Percentiles rank a stretch among this genome's conserved stretches.
Conservation (phyloP, 2,113 vertebrate genomes). For the Onychostoma macrolepis region DNA sequence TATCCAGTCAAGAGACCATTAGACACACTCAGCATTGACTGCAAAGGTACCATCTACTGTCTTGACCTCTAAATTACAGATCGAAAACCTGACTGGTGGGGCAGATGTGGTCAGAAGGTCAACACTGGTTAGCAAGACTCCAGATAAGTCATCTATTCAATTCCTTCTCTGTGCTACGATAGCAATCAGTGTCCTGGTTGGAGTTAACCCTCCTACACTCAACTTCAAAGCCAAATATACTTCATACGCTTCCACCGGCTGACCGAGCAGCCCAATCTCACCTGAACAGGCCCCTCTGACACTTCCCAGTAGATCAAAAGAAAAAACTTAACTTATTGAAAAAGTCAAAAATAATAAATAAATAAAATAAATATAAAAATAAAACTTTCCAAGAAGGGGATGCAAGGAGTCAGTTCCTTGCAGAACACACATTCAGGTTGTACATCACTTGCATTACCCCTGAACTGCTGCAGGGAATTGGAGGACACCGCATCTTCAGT, state of each 20-base stretch:
- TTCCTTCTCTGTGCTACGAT: not conserved
- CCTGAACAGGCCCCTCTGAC: not conserved
- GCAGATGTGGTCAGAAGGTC: constrained; percentile 23
- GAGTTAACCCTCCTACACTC: not conserved
- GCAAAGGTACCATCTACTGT: not conserved
- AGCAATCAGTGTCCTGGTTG: constrained; percentile 19
- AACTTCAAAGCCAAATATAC: constrained; percentile 16
- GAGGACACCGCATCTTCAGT: not conserved
- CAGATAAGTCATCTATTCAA: constrained; percentile 11
- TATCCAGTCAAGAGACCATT: constrained; percentile 1
- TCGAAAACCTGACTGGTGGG: not conserved
- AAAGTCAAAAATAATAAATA: not conserved
- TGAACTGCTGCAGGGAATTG: not conserved
- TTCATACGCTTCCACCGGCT: not conserved
- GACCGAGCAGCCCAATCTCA: constrained; percentile 16
- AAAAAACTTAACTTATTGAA: not conserved
- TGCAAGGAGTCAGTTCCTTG: not conserved
- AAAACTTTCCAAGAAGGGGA: not conserved
- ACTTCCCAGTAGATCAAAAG: constrained; percentile 1
- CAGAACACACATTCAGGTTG: not conserved
- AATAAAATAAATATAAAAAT: not conserved
- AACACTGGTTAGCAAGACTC: constrained; percentile 2
- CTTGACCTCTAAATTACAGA: constrained; percentile 9
- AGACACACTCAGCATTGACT: not conserved
- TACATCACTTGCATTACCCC: not conserved